Conservation (phyloP, 37 sponge, comb jelly and placozoan genomes). For the Agelas oroides region DNA sequence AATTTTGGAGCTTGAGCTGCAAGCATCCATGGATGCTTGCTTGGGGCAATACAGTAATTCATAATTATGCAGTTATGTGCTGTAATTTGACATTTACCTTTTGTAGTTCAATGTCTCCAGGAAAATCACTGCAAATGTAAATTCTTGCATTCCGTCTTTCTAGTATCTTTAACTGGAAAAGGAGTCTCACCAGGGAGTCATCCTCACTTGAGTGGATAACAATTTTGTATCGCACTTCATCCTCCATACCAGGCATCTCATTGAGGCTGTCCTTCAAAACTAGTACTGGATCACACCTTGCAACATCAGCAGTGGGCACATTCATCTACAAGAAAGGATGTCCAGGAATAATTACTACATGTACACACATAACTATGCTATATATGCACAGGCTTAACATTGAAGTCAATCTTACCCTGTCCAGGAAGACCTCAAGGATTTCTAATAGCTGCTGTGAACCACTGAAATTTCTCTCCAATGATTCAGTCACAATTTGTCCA, state of each 20-base stretch:
- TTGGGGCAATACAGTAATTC: no score
- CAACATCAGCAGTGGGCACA: not conserved
- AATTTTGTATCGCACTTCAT: constrained; percentile 75
- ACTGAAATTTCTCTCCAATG: constrained; percentile 88
- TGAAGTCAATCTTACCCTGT: no score
- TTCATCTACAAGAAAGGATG: no score
- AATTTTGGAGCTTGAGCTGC: no score
- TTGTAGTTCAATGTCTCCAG: constrained; percentile 44
- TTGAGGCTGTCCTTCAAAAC: constrained; percentile 57
- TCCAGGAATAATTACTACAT: no score
- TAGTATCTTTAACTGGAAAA: constrained; percentile 56
- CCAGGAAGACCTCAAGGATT: constrained; percentile 39
- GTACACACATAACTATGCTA: no score
- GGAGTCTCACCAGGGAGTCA: constrained; percentile 67
- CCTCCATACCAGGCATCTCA: constrained; percentile 45
- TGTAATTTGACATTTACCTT: no score
- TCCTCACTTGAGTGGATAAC: constrained; percentile 72
- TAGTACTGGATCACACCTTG: constrained; percentile 41
- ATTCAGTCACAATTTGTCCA: constrained; percentile 55
- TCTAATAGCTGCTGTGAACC: constrained; percentile 52
- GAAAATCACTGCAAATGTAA: constrained; percentile 73
- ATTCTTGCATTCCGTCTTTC: constrained; percentile 37
- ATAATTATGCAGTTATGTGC: no score
- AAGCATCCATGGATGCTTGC: no score
- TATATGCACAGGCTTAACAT: no score